These are phyloP conservation scores for Coptodon bakossiorum DNA, from an alignment of 2,113 vertebrate species.

Conservation along the genomic window DNA sequence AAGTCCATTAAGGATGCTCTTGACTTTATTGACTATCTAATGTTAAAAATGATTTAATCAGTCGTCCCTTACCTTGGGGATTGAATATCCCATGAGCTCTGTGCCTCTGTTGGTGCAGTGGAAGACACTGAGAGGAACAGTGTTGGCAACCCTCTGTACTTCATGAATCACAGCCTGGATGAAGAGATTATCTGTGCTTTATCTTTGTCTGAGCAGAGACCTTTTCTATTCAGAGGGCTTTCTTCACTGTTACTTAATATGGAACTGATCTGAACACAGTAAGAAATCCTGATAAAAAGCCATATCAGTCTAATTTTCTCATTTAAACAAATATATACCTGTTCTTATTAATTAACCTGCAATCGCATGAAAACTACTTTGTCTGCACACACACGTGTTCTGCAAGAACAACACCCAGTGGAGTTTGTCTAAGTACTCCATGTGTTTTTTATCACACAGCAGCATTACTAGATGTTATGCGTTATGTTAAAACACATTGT, in stretches of 20 bases:
- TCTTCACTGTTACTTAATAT: not conserved
- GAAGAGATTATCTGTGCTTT: not conserved
- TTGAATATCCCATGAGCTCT: conserved; percentile 62
- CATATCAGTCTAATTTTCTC: not conserved
- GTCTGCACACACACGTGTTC: not conserved
- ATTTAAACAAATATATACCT: not conserved
- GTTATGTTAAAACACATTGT: not conserved
- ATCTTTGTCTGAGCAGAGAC: not conserved
- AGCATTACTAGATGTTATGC: not conserved
- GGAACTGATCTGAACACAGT: not conserved
- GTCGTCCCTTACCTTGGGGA: conserved; percentile 49
- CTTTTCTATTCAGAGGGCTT: not conserved
- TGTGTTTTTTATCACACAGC: not conserved
- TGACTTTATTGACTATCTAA: not conserved
- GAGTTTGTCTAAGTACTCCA: not conserved
- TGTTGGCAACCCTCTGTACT: conserved; percentile 56
- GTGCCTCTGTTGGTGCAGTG: conserved; percentile 51
- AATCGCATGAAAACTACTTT: not conserved
- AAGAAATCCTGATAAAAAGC: not conserved
- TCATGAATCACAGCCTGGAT: conserved; percentile 67
- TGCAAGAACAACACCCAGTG: not conserved
- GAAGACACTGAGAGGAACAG: conserved; percentile 54
- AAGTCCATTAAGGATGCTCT: not conserved
- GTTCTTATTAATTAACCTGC: not conserved
- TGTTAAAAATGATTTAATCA: not conserved